These are phyloP conservation scores for Leucophenga maculata DNA, from an alignment of 2,888 invertebrate species.

Conservation along the genomic window DNA sequence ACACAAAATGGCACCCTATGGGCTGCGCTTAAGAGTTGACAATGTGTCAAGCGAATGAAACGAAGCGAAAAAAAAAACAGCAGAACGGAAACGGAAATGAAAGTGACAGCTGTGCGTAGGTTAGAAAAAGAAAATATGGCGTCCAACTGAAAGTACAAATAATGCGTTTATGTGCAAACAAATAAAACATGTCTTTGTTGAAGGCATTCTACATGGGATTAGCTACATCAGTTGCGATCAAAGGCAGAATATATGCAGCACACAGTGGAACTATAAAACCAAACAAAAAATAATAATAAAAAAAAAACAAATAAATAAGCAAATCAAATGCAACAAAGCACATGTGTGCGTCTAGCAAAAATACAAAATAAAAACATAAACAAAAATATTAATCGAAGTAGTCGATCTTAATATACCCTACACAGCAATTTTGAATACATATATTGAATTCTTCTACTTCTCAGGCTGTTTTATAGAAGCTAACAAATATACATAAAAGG, in stretches of 20 bases:
- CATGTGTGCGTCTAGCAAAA: too few species aligned
- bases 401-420: too few species aligned
- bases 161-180: background rate
- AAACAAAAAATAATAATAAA: too few species aligned
- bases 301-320: background rate
- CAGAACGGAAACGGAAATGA: constrained; percentile 3
- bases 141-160: background rate
- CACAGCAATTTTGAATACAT: too few species aligned
- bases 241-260: too few species aligned
- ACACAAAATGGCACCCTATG: constrained; percentile 17
- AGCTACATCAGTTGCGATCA: constrained; percentile 14
- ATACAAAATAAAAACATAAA: too few species aligned
- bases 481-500: too few species aligned
- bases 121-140: background rate
- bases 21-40: background rate
- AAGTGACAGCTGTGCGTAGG: background rate
- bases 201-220: constrained; percentile 7
- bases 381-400: too few species aligned
- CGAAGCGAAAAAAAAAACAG: background rate
- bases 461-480: too few species aligned
- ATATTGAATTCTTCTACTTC: too few species aligned
- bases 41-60: background rate
- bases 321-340: background rate
- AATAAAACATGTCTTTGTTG: constrained; percentile 1
- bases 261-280: too few species aligned